Percentiles rank a stretch among this genome's conserved stretches.
Evolutionary conservation across 2,113 vertebrate genomes (phyloP).

Genomic region (Polyodon spathula): DNA sequence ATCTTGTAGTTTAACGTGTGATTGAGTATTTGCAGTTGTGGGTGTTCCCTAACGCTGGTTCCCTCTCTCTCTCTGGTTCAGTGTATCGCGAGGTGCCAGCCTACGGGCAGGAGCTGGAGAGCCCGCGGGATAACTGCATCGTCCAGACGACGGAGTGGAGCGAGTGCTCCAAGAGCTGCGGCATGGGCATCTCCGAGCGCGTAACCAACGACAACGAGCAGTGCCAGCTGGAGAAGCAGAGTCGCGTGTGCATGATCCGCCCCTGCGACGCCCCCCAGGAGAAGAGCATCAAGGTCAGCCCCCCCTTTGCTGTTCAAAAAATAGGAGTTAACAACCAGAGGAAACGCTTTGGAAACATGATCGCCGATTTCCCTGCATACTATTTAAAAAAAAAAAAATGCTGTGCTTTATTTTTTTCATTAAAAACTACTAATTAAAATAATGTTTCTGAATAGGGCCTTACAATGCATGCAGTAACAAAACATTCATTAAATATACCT

Average conservation of each 20-base stretch:
- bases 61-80: slow-evolving; percentile 11
- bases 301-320: neutral
- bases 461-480: too few species aligned
- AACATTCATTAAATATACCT: too few species aligned
- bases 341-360: too few species aligned
- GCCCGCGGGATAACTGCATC: slow-evolving; percentile 59
- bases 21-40: too few species aligned
- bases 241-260: slow-evolving; percentile 53
- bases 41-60: too few species aligned
- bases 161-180: slow-evolving; percentile 55
- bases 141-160: slow-evolving; percentile 65
- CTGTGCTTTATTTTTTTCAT: too few species aligned
- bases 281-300: slow-evolving; percentile 47
- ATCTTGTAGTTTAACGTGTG: too few species aligned
- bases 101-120: slow-evolving; percentile 24
- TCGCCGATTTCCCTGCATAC: too few species aligned
- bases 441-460: too few species aligned
- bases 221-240: slow-evolving; percentile 63
- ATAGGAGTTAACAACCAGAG: too few species aligned
- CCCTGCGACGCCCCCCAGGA: slow-evolving; percentile 44
- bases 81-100: slow-evolving; percentile 39
- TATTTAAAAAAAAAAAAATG: too few species aligned
- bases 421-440: too few species aligned
- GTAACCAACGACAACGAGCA: slow-evolving; percentile 59
- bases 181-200: slow-evolving; percentile 57